Evolutionary conservation across 2,797 vertebrate species (phyloP).

Genomic region (Pelobates cultripes): DNA sequence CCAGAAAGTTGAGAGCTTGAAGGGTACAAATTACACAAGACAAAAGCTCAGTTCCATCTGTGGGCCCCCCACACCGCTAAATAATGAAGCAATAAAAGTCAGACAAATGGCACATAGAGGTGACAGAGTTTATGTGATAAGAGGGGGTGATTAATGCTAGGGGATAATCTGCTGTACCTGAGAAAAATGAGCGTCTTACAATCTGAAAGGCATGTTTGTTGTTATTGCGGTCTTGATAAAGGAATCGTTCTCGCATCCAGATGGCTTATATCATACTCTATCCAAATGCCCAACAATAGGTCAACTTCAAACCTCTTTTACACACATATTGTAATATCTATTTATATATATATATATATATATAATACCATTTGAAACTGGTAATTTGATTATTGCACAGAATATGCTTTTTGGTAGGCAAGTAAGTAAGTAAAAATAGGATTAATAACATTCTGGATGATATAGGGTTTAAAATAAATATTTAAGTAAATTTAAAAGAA

Average conservation of each 20-base stretch:
- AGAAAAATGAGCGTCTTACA: slow-evolving; percentile 45
- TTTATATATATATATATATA: too few relatives aligned
- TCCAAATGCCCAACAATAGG: neutral
- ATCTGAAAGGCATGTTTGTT: slow-evolving; percentile 48
- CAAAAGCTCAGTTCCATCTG: neutral
- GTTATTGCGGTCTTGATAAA: slow-evolving; percentile 43
- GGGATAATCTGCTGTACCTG: slow-evolving; percentile 43
- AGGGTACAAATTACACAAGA: neutral
- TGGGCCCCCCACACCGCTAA: slow-evolving; percentile 37
- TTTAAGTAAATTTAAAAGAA: too few relatives aligned
- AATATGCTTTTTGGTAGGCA: too few relatives aligned
- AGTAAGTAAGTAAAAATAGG: too few relatives aligned
- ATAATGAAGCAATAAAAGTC: slow-evolving; percentile 43
- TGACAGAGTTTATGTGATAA: slow-evolving; percentile 47
- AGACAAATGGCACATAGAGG: slow-evolving; percentile 23
- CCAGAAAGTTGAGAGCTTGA: neutral
- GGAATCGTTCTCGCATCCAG: slow-evolving; percentile 28
- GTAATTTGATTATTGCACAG: too few relatives aligned
- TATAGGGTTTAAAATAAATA: too few relatives aligned
- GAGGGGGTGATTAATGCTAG: slow-evolving; percentile 40
- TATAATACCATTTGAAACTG: too few relatives aligned
- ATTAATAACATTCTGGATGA: too few relatives aligned
- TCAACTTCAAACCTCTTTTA: neutral
- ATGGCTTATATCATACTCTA: slow-evolving; percentile 30
- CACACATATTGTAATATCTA: too few relatives aligned